phyloP scores from a whole-genome alignment of 2,113 vertebrate genomes.

The Hystrix cristata region DNA sequence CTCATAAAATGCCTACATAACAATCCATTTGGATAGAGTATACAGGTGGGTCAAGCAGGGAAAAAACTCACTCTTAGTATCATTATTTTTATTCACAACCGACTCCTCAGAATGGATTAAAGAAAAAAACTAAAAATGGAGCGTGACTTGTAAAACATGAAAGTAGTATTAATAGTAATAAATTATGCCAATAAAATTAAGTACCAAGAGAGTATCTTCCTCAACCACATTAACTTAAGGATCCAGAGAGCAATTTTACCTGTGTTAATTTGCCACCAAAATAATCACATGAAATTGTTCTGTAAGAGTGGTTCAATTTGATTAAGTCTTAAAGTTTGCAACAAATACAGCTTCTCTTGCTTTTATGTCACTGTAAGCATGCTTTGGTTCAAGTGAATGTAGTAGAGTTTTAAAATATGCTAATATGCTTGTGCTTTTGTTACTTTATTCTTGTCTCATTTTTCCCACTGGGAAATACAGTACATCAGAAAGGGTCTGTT shows the following conservation, averaged over 20 bases:
- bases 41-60: neutral
- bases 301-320: neutral
- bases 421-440: neutral
- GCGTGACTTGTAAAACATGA: neutral
- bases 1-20: neutral
- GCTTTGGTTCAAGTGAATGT: neutral
- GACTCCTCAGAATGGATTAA: neutral
- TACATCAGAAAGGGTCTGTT: neutral
- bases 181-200: conserved; percentile 6
- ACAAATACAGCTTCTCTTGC: neutral
- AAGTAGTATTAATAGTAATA: neutral
- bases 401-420: neutral
- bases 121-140: neutral
- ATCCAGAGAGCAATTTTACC: neutral
- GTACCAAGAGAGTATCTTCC: neutral
- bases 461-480: neutral
- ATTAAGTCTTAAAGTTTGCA: neutral
- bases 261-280: conserved; percentile 27
- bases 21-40: neutral
- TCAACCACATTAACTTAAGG: neutral
- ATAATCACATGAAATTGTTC: neutral
- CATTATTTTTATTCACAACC: neutral
- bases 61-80: neutral
- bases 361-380: neutral
- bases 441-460: neutral